These are phyloP conservation scores for Serripes groenlandicus DNA, from an alignment of 2,888 invertebrate species.

Conservation along the genomic window DNA sequence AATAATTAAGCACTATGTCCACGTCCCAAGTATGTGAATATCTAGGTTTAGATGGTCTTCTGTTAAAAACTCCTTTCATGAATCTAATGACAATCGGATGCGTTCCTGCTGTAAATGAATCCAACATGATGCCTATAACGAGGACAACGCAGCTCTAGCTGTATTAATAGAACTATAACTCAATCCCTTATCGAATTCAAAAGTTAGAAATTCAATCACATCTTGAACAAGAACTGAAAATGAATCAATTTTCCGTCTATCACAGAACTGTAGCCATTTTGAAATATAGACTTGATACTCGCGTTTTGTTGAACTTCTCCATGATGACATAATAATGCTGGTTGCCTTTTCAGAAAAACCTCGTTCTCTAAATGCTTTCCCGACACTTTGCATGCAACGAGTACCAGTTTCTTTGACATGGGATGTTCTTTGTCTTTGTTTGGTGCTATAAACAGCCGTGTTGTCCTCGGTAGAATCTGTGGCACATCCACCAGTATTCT, in stretches of 20 bases:
- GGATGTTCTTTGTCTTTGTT: slow-evolving; percentile 28
- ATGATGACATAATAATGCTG: slow-evolving; percentile 13
- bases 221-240: slow-evolving; percentile 19
- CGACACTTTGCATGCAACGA: slow-evolving; percentile 27
- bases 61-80: slow-evolving; percentile 16
- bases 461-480: slow-evolving; percentile 31
- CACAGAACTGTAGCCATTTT: slow-evolving; percentile 34
- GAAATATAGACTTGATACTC: slow-evolving; percentile 31
- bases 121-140: slow-evolving; percentile 23
- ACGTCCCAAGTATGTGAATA: too few relatives aligned
- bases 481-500: slow-evolving; percentile 34
- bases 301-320: slow-evolving; percentile 24
- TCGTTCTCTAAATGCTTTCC: slow-evolving; percentile 25
- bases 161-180: slow-evolving; percentile 33
- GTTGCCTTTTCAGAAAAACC: slow-evolving; percentile 30
- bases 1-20: slow-evolving; percentile 9
- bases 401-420: slow-evolving; percentile 3
- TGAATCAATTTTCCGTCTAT: slow-evolving; percentile 29
- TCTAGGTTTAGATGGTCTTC: neutral
- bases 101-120: slow-evolving; percentile 8
- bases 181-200: slow-evolving; percentile 17
- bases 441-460: neutral
- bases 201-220: slow-evolving; percentile 36
- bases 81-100: slow-evolving; percentile 16
- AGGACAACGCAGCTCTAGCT: slow-evolving; percentile 31